Base-by-base conservation (phyloP, 2,888 invertebrate genomes). In the Desoria tigrina region DNA sequence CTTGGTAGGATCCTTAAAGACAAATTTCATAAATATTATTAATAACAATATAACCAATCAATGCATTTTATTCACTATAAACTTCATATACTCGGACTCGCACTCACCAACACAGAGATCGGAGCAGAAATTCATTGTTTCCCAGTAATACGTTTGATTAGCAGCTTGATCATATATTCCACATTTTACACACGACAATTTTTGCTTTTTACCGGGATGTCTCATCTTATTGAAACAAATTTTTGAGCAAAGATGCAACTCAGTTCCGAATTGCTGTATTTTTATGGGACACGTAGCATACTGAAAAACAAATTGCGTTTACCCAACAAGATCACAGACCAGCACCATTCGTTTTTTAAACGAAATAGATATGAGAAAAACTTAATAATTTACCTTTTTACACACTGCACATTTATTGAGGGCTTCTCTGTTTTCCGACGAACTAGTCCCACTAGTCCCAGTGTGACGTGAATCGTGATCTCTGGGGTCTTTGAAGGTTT, bases 101-200 rank as follows among this genome's bases (percentile, higher is more conserved):
- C 4, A 45, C 45, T 72, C 83, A 74, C 90, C 90, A 76, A 94
- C 82, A 78, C 95, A 95, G 59, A 87, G 84, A 79, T 94, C 93
- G 72, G 90, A 89, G 78, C 95, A 95, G 79, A 92, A 95, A 79
- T 94, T 93, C 89, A 94, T 90, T 0, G 93, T 92, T 81, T 94
- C 93, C 95, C 94, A 95, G 37, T 69, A 76, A 54, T 68, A 74
- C 11, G 7, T 28, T 32, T 28, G 27, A 7, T 11, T n/a, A 6
- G 3, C 18, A 24, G 27, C 7, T 28, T 28, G 60, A 57, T 68
- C 59, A 37, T 68, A 58, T 9, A 64, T 49, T 1, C 72, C 72
- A 68, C 75, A 75, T 51, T 74, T 72, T 1, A 68, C 66, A 66
- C 74, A 76, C 1, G 75, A 66, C 9, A 75, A 18, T 2, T 23